A percentile compares a stretch with the other conserved stretches of the same genome.
phyloP scores from a whole-genome alignment of 2,797 vertebrate genomes.

The Manis crassicaudata region DNA sequence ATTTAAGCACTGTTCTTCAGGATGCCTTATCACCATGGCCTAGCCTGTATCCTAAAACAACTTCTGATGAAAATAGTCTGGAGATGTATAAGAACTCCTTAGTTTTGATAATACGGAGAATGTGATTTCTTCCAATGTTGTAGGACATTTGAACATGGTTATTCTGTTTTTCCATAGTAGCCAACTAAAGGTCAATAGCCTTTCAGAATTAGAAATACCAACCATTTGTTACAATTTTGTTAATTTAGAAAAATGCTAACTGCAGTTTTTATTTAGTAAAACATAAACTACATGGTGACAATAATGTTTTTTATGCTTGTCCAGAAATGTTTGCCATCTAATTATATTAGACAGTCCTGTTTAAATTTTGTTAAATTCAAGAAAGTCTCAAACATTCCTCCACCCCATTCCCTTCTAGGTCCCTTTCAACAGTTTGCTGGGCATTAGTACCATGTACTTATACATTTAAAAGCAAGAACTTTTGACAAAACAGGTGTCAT shows the following conservation, averaged over 20 bases:
- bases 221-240: background rate
- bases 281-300: background rate
- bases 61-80: background rate
- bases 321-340: background rate
- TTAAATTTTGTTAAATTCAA: background rate
- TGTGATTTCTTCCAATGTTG: background rate
- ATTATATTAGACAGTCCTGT: background rate
- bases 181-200: background rate
- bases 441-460: constrained; percentile 26
- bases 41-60: background rate
- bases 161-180: background rate
- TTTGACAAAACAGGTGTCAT: constrained; percentile 18
- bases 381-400: background rate
- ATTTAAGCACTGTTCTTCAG: background rate
- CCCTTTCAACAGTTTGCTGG: background rate
- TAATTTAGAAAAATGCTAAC: background rate
- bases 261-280: constrained; percentile 6
- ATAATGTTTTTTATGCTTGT: background rate
- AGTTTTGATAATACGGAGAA: background rate
- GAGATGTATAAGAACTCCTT: background rate
- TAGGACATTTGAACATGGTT: background rate
- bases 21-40: background rate
- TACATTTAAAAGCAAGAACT: constrained; percentile 36
- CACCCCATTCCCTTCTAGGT: background rate
- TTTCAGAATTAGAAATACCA: background rate